Evolutionary conservation across 2,888 invertebrate genomes (phyloP), one percentile per base, ranked within the genome.

Genomic region (Troides helena): DNA sequence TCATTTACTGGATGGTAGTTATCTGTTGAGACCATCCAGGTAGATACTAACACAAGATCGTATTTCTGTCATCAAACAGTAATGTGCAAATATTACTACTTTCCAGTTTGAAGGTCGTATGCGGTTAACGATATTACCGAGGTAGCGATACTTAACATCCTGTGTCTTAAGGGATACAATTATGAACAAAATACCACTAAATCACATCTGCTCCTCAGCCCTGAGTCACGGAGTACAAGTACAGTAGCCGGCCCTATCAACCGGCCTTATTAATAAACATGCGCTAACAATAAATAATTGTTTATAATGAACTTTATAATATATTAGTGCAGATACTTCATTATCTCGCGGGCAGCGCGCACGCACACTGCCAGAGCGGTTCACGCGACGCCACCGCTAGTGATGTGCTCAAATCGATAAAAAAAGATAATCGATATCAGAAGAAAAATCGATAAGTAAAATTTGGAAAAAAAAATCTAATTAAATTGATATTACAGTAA

Each of bases 221-320:
- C 80, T 80, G 72, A 62, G 71, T 68, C 71, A 75, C 76, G 78
- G 82, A 85, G 83, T 50, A 86, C 86, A 88, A 79, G 83, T 85
- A 86, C 89, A 86, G 91, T 91, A 91, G 91, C 90, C 80, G 78
- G 74, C 76, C 74, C 79, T 82, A 87, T 85, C 86, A 82, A 79
- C 83, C 82, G 76, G 82, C 84, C 91, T 92, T 92, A 92, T 92
- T 92, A 92, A 92, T 92, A 92, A 92, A 92, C 92, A 92, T 91
- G 85, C 91, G 86, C 89, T 91, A 92, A 92, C 92, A 92, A 92
- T 92, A 92, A 92, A 92, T 92, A 92, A 92, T 92, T 92, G 92
- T 92, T 92, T 92, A 92, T 92, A 92, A 92, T 92, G 92, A 92
- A 92, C 91, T 92, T 92, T 92, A 92, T 92, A 92, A 92, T 92